These are phyloP conservation scores for Temnothorax unifasciatus DNA, from an alignment of 2,888 invertebrate species.

Conservation along the genomic window DNA sequence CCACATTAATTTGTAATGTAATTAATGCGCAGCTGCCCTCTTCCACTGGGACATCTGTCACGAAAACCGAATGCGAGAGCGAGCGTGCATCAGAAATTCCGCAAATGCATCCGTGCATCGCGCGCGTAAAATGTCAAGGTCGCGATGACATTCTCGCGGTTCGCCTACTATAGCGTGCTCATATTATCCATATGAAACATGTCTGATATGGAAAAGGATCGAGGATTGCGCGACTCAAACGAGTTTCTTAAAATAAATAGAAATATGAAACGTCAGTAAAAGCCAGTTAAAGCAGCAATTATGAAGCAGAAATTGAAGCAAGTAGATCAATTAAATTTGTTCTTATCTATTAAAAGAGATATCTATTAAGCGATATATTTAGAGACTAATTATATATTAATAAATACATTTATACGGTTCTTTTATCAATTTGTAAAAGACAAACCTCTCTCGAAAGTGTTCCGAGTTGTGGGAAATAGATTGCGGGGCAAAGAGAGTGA, in stretches of 20 bases:
- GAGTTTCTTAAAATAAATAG: slow-evolving; percentile 8
- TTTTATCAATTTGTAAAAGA: neutral
- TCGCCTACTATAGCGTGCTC: slow-evolving; percentile 36
- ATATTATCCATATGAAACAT: slow-evolving; percentile 11
- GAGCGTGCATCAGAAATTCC: slow-evolving; percentile 20
- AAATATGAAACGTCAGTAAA: neutral
- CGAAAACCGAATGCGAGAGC: slow-evolving; percentile 15
- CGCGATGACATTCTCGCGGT: slow-evolving; percentile 50
- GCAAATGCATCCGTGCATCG: slow-evolving; percentile 39
- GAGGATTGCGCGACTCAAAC: neutral
- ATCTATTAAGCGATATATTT: slow-evolving; percentile 4
- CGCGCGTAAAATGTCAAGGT: slow-evolving; percentile 71
- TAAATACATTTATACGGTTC: neutral
- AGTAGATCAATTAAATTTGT: neutral
- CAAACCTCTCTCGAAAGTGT: neutral
- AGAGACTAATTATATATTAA: neutral
- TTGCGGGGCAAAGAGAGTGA: neutral
- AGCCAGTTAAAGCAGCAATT: neutral
- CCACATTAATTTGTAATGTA: slow-evolving; percentile 33
- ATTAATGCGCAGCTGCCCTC: neutral
- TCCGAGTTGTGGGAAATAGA: neutral
- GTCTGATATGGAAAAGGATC: neutral
- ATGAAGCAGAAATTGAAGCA: neutral
- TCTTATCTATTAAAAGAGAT: slow-evolving; percentile 7
- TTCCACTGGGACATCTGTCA: slow-evolving; percentile 20